These are phyloP conservation scores for Nezara viridula DNA, from an alignment of 2,888 invertebrate species.

Conservation along the genomic window DNA sequence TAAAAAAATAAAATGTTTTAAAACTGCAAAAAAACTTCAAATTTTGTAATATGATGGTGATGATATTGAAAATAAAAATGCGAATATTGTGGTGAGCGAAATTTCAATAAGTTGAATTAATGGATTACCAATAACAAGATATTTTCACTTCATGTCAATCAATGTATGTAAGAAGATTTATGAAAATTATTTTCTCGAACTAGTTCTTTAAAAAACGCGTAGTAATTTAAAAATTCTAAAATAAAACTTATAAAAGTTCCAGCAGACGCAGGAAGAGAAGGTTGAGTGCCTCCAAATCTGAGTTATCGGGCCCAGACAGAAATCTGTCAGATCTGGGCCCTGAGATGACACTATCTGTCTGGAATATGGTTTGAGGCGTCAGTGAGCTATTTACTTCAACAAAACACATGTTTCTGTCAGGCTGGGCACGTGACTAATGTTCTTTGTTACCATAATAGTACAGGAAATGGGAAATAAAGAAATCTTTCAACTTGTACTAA, in stretches of 20 bases:
- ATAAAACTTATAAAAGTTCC: neutral
- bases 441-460: neutral
- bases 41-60: no score
- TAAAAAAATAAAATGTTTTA: no score
- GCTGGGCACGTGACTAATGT: neutral
- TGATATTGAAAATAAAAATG: no score
- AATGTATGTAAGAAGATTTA: no score
- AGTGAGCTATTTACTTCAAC: slow-evolving; percentile 21
- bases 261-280: neutral
- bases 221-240: neutral
- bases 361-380: slow-evolving; percentile 6
- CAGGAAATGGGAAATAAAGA: neutral
- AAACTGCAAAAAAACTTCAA: no score
- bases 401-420: slow-evolving; percentile 40
- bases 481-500: neutral
- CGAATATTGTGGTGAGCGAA: no score
- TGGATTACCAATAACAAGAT: no score
- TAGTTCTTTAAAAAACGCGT: neutral
- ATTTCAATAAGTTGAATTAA: no score
- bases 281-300: neutral
- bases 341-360: slow-evolving; percentile 22
- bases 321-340: slow-evolving; percentile 21
- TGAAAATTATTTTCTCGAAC: no score
- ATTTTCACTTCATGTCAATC: no score
- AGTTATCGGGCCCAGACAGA: slow-evolving; percentile 29